Base-by-base conservation (phyloP, 92 coral and sea anemone species). In the Palythoa caribaeorum region DNA sequence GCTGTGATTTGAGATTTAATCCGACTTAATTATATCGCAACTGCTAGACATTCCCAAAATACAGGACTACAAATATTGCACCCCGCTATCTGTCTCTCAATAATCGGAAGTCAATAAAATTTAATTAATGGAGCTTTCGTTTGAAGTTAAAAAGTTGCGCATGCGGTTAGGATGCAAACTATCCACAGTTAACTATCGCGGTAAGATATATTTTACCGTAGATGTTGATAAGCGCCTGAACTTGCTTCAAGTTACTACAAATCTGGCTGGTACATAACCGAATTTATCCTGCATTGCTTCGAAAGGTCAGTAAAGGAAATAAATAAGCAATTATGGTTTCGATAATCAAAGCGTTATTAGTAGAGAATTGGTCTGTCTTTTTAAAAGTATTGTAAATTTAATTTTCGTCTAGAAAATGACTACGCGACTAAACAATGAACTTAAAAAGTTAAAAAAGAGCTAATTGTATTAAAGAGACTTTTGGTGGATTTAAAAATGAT, bases 1-100 rank as follows among this genome's bases (percentile, higher is more conserved):
- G 60, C 76, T 66, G 68, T 47, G 86, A 47, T 66, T 66, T 81
- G 44, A 81, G 28, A n/a, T 62, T 80, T 80, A n/a, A 80, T 80
- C 73, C 16, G 73, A 51, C 48, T 81, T 81, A 81, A 81, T 81
- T 66, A 81, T 81, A 66, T 81, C 36, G 51, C 57, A 57, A 47
- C 75, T 74, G 44, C 12, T 81, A 1, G 54, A 65, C 76, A 20
- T 53, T 1, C 17, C 12, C 35, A 28, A 44, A 81, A 66, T 81
- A 81, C 75, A 40, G 66, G 86, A 5, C 21, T 37, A 6, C 44
- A 71, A 28, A 66, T 81, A 81, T 66, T 63, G 86, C 65, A 44
- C 76, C 86, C 86, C 76, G 86, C 86, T 68, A 81, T 5, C 54
- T 53, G 60, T 40, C 19, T 62, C 75, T 80, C 52, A 65, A 62